Percentiles rank a stretch among this genome's conserved stretches.
Conservation (phyloP, 2,113 vertebrate species). For the Forbesichthys agassizii region DNA sequence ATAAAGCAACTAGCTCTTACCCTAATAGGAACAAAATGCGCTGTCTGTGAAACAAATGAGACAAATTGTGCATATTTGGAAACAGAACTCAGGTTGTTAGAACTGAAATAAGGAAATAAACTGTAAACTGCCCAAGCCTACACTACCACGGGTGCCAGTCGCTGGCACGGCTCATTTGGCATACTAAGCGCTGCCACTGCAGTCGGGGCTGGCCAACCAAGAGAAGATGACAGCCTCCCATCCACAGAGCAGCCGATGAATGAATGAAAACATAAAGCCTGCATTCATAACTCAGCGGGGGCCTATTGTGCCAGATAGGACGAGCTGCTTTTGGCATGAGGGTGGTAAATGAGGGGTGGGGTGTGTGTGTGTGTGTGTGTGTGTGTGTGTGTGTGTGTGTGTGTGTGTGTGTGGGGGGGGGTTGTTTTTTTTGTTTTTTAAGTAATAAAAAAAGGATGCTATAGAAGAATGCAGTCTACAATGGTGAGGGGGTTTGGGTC, state of each 20-base stretch:
- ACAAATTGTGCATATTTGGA: not conserved
- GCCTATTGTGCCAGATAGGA: slow-evolving; percentile 24
- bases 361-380: slow-evolving; percentile 9
- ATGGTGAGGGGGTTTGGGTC: slow-evolving; percentile 5
- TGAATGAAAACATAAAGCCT: slow-evolving; percentile 38
- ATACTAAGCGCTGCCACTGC: slow-evolving; percentile 8
- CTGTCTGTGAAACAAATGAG: not conserved
- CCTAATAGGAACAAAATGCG: not conserved
- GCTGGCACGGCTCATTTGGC: slow-evolving; percentile 30
- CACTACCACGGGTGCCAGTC: not conserved
- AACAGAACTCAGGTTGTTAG: slow-evolving; percentile 7
- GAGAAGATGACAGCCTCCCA: slow-evolving; percentile 27
- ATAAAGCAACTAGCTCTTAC: slow-evolving; percentile 4
- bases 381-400: too few relatives aligned
- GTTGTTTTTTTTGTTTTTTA: not conserved
- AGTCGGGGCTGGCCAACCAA: slow-evolving; percentile 6
- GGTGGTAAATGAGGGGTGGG: not conserved
- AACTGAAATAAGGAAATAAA: not conserved
- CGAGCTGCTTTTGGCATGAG: slow-evolving; percentile 9
- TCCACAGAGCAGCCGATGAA: slow-evolving; percentile 7
- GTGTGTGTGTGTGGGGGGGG: not conserved
- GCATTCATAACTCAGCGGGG: slow-evolving; percentile 35
- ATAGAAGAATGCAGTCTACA: slow-evolving; percentile 6
- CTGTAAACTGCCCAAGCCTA: not conserved
- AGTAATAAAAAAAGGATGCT: slow-evolving; percentile 13